Base-by-base conservation (phyloP, 2,797 vertebrate genomes). In the Micrastur ruficollis region DNA sequence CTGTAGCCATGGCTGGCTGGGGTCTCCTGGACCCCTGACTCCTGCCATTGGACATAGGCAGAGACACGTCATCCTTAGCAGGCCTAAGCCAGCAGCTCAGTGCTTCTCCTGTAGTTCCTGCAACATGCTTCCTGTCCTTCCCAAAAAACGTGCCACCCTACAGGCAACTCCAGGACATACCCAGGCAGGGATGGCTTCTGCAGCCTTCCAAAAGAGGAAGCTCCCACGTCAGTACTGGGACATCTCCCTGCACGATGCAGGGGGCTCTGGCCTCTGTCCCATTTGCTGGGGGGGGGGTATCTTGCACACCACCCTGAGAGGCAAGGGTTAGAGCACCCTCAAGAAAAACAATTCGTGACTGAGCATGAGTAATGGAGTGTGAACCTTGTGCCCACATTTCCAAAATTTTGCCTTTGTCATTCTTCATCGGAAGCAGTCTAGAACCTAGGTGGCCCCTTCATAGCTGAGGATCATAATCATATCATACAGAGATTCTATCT, bases 211-310 rank as follows among this genome's bases (percentile, higher is more conserved):
- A 75, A 66, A 38, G 11, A 22, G 22, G 16, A 68, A 68, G 7
- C 2, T 68, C 20, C 11, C 8, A 26, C 3, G 1, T 67, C 40
- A 56, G 47, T 68, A 44, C 0, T 0, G 5, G 6, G 2, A 5
- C 26, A n/a, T 11, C 4, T 20, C 17, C 32, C 29, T 32, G 18
- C 12, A 3, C 2, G 13, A 9, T 12, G 13, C 10, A 38, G 26
- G 4, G 9, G 3, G 4, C 9, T 81, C 21, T 53, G 68, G 27
- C 6, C 27, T 8, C 1, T 11, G 19, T 53, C 11, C 6, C 10
- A 6, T 49, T 62, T n/a, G n/a, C 70, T 36, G 52, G 32, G 46
- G 29, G 22, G 12, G 11, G 2, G 5, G 17, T 17, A 16, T 65
- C 36, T 72, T 36, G 7, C 29, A 44, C 12, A 17, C 22, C 52